Evolutionary conservation across 2,888 invertebrate genomes (phyloP).

Genomic region (Pseudococcus longispinus): DNA sequence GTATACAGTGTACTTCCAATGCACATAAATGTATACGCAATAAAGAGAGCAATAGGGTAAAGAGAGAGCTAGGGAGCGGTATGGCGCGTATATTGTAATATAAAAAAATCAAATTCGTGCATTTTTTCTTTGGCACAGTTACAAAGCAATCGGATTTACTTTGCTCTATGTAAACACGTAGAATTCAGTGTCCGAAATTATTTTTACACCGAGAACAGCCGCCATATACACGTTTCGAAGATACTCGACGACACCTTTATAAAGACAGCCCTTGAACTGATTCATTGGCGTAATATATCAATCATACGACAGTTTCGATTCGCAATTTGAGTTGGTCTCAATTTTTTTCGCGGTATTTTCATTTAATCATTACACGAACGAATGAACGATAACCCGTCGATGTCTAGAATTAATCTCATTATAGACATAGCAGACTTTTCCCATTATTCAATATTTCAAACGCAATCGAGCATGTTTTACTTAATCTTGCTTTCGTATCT

Average conservation of each 20-base stretch:
- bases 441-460: no score
- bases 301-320: neutral
- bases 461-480: no score
- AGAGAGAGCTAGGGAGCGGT: neutral
- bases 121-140: slow-evolving; percentile 35
- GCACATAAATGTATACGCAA: neutral
- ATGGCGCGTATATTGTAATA: neutral
- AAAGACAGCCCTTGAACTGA: neutral
- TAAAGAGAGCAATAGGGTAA: neutral
- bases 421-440: neutral
- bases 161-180: neutral
- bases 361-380: no score
- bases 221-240: neutral
- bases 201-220: neutral
- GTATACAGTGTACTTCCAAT: neutral
- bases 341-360: no score
- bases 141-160: slow-evolving; percentile 26
- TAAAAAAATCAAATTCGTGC: slow-evolving; percentile 29
- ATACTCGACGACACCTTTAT: neutral
- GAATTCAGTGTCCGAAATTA: slow-evolving; percentile 5
- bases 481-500: no score
- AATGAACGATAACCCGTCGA: neutral
- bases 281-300: neutral
- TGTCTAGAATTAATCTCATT: neutral
- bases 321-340: no score